These are phyloP conservation scores for Acronicta alni DNA, from an alignment of 2,888 invertebrate species.

Conservation along the genomic window DNA sequence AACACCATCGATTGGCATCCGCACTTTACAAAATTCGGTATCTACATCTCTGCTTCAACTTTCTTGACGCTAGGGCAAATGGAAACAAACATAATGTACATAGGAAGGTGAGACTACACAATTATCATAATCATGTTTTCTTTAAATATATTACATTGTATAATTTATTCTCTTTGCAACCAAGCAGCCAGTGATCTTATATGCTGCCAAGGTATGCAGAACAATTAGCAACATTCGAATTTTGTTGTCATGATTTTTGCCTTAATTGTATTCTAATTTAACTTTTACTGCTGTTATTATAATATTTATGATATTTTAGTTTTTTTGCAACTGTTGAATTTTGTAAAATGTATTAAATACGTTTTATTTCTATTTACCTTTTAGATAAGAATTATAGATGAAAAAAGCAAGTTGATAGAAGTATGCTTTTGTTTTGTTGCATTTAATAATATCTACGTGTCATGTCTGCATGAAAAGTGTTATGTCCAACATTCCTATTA, in stretches of 20 bases:
- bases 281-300: slow-evolving; percentile 8
- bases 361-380: not conserved
- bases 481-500: slow-evolving; percentile 15
- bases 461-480: slow-evolving; percentile 53
- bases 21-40: slow-evolving; percentile 31
- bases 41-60: not conserved
- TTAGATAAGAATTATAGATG: not conserved
- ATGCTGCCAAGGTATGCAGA: slow-evolving; percentile 89
- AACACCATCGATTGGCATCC: slow-evolving; percentile 17
- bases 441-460: slow-evolving; percentile 41
- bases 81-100: not conserved
- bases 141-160: slow-evolving; percentile 63
- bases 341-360: not conserved
- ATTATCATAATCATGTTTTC: slow-evolving; percentile 17
- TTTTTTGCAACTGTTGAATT: not conserved
- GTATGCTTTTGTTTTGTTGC: slow-evolving; percentile 13
- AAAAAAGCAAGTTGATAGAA: not conserved
- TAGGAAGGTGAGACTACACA: slow-evolving; percentile 28
- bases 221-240: slow-evolving; percentile 41
- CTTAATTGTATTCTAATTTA: slow-evolving; percentile 26
- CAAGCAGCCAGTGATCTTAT: slow-evolving; percentile 88
- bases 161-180: slow-evolving; percentile 77
- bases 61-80: not conserved
- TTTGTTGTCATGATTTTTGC: slow-evolving; percentile 39
- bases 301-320: slow-evolving; percentile 8